Conservation (phyloP, 2,888 invertebrate species). For the Agonopterix subpropinquella region DNA sequence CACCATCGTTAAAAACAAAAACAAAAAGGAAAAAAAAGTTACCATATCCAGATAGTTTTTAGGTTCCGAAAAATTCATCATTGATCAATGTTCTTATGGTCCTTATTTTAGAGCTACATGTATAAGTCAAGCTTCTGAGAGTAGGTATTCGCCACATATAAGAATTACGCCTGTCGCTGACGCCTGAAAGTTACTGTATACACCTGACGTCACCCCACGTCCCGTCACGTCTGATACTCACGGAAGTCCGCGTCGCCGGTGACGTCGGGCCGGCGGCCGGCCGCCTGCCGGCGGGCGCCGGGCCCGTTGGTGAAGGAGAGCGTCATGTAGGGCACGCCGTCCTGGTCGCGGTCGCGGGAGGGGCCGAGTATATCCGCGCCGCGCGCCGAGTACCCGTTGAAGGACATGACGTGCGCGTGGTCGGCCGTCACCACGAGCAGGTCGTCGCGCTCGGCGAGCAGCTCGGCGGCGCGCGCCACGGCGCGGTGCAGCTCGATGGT, state of each 20-base stretch:
- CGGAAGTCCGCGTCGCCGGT: neutral
- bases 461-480: slow-evolving; percentile 52
- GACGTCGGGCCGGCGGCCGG: slow-evolving; percentile 23
- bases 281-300: slow-evolving; percentile 66
- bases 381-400: slow-evolving; percentile 78
- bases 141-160: too few species aligned
- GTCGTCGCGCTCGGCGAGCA: slow-evolving; percentile 66
- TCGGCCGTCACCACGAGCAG: slow-evolving; percentile 83
- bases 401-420: slow-evolving; percentile 80
- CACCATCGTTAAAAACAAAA: too few species aligned
- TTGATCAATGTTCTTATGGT: too few species aligned
- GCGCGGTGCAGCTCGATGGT: slow-evolving; percentile 79
- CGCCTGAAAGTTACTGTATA: too few species aligned
- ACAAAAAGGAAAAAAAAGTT: too few species aligned
- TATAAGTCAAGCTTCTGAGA: too few species aligned
- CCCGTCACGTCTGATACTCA: neutral
- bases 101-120: too few species aligned
- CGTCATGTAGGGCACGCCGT: slow-evolving; percentile 68
- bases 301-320: slow-evolving; percentile 78
- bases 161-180: too few species aligned
- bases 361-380: slow-evolving; percentile 79
- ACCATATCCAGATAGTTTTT: too few species aligned
- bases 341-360: slow-evolving; percentile 38
- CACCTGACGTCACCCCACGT: too few species aligned
- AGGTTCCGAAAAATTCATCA: too few species aligned